A percentile compares a stretch with the other conserved stretches of the same genome.
These are phyloP conservation scores for Phyllopteryx taeniolatus DNA, from an alignment of 2,113 vertebrate species.

Conservation along the genomic window DNA sequence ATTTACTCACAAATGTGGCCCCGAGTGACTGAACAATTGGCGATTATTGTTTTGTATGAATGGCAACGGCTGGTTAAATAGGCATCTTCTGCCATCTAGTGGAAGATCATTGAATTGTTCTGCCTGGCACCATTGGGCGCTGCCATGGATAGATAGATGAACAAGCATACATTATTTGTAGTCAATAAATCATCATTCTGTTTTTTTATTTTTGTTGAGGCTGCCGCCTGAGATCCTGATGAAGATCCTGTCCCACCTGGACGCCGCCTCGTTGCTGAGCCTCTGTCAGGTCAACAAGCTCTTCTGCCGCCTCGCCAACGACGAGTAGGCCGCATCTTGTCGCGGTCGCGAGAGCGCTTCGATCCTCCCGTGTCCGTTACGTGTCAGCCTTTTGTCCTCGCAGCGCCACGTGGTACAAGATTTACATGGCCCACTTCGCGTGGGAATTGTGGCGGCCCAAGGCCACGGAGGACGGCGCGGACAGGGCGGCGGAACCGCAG, in stretches of 20 bases:
- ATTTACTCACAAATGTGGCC: no score
- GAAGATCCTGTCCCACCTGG: conserved; percentile 44
- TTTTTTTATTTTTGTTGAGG: conserved; percentile 10
- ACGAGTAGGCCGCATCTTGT: conserved; percentile 35
- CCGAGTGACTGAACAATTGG: no score
- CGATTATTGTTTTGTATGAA: no score
- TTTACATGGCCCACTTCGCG: conserved; percentile 40
- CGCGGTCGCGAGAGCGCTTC: background rate
- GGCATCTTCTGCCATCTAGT: no score
- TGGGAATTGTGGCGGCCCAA: conserved; percentile 23
- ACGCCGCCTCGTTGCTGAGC: conserved; percentile 36
- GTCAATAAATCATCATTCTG: background rate
- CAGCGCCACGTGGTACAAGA: conserved; percentile 38
- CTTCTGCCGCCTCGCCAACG: conserved; percentile 41
- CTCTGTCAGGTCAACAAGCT: conserved; percentile 41
- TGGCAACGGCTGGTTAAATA: no score
- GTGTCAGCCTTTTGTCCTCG: background rate
- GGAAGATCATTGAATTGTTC: no score
- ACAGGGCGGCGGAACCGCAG: background rate
- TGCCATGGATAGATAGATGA: no score
- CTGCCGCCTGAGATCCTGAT: conserved; percentile 49
- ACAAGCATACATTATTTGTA: no score
- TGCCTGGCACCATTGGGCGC: no score
- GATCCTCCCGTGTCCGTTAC: no score
- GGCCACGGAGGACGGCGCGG: fast-evolving